These are phyloP conservation scores for Cotesia vestalis DNA, from an alignment of 1,140 invertebrate genomes.

Conservation along the genomic window DNA sequence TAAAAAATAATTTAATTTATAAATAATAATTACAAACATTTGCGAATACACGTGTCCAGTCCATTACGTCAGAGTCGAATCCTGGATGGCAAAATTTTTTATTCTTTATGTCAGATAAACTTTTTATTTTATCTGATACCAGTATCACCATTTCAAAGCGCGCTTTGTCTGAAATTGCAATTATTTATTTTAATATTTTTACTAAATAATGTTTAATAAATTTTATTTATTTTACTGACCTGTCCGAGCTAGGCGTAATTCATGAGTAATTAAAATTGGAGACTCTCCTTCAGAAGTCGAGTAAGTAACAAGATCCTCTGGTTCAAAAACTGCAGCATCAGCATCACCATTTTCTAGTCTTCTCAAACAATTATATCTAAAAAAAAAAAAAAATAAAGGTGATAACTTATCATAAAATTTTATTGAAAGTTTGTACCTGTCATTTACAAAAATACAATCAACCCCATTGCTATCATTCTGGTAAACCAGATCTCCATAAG, in stretches of 20 bases:
- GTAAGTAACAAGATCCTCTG: constrained; percentile 79
- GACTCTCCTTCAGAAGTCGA: constrained; percentile 72
- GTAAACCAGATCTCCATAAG: constrained; percentile 68
- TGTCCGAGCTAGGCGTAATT: constrained; percentile 67
- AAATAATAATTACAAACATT: constrained; percentile 65
- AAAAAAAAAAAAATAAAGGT: constrained; percentile 34
- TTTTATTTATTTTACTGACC: constrained; percentile 47
- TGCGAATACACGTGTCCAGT: constrained; percentile 74
- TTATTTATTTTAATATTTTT: constrained; percentile 4
- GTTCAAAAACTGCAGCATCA: constrained; percentile 83
- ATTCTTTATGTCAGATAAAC: constrained; percentile 70
- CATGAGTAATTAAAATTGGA: constrained; percentile 75
- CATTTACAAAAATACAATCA: constrained; percentile 73
- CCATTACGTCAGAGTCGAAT: constrained; percentile 68
- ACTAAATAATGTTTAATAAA: background rate
- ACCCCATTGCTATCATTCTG: constrained; percentile 59
- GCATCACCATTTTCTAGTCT: constrained; percentile 76
- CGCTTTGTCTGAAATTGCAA: constrained; percentile 64
- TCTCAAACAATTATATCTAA: constrained; percentile 79
- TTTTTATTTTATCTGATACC: constrained; percentile 71
- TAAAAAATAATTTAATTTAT: constrained; percentile 30
- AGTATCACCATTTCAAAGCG: constrained; percentile 77
- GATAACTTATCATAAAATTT: constrained; percentile 12
- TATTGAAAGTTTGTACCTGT: constrained; percentile 62
- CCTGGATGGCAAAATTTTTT: constrained; percentile 81